These are phyloP conservation scores for Allygus modestus DNA, from an alignment of 2,888 invertebrate genomes.

Conservation along the genomic window DNA sequence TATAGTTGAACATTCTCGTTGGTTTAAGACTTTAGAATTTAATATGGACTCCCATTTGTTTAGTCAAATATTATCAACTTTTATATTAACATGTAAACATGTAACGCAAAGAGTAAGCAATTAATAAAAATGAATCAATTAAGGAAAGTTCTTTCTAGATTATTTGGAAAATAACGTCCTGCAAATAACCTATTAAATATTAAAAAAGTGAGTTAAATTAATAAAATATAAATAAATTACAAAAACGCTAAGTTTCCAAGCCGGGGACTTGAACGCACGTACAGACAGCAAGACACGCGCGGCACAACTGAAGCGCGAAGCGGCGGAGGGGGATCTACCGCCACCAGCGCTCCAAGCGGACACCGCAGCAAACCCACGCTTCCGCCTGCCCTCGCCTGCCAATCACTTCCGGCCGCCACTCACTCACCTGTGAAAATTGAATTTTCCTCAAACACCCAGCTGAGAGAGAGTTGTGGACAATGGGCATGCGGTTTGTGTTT, in stretches of 20 bases:
- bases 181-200: too few species aligned
- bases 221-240: not conserved
- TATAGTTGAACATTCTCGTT: too few species aligned
- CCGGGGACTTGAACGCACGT: not conserved
- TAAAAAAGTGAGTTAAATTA: too few species aligned
- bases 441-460: constrained; percentile 24
- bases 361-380: constrained; percentile 6
- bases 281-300: not conserved
- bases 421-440: constrained; percentile 21
- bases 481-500: constrained; percentile 2
- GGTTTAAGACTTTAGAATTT: too few species aligned
- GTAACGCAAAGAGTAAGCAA: too few species aligned
- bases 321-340: not conserved
- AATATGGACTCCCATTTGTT: too few species aligned
- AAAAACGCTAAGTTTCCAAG: not conserved
- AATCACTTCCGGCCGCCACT: constrained; percentile 18
- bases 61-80: too few species aligned
- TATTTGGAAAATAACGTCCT: too few species aligned
- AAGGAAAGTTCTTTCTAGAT: too few species aligned
- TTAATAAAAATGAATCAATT: too few species aligned
- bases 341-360: constrained; percentile 25
- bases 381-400: constrained; percentile 4
- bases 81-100: too few species aligned
- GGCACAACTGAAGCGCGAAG: not conserved
- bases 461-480: constrained; percentile 10